Evolutionary conservation across 2,888 invertebrate genomes (phyloP), one percentile per base, ranked within the genome.

Genomic region (Drosophila lutescens): DNA sequence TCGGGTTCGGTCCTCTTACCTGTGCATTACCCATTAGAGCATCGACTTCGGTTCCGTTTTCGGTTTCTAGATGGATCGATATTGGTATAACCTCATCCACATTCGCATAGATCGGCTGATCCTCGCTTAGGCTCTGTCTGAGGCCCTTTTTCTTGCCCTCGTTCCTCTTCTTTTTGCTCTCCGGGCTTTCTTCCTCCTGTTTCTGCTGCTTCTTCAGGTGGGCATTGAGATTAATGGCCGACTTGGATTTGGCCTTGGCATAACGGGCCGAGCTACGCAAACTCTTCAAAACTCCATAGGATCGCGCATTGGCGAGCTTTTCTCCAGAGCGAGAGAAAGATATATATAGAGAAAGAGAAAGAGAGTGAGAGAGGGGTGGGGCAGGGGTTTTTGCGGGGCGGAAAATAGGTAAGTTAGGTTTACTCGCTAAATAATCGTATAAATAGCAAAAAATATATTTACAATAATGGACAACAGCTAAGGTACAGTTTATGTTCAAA

Each of bases 261-360:
- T 62, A 88, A 23, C 84, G 84, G 12, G 84, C 84, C 36, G 84
- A 84, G 51, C 72, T 71, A 20, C 84, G 83, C 61, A 84, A 74
- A 62, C 88, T 88, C 62, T 84, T 84, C 36, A 84, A 74, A 49
- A 84, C 84, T 47, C 86, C 88, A 46, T 79, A 88, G 4, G 83
- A 84, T 23, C 83, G 86, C 15, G 83, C 88, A 67, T 58, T 86
- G 38, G 88, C 75, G 38, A 84, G 86, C 84, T 84, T 88, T 73
- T 47, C 47, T 15, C 60, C 20, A 46, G 26, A 57, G 17, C 44
- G 36, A 59, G 12, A 62, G 40, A 67, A 54, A 26, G 8, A 23
- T 13, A 55, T 34, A 40, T 43, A 38, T 9, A 38, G 12, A 34
- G 34, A 74, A 6, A 57, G 26, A 43, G 10, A 49, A 10, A 50